Evolutionary conservation across 2,113 vertebrate species (phyloP), one percentile per base, ranked within the genome.

Genomic region (Microtus ochrogaster): DNA sequence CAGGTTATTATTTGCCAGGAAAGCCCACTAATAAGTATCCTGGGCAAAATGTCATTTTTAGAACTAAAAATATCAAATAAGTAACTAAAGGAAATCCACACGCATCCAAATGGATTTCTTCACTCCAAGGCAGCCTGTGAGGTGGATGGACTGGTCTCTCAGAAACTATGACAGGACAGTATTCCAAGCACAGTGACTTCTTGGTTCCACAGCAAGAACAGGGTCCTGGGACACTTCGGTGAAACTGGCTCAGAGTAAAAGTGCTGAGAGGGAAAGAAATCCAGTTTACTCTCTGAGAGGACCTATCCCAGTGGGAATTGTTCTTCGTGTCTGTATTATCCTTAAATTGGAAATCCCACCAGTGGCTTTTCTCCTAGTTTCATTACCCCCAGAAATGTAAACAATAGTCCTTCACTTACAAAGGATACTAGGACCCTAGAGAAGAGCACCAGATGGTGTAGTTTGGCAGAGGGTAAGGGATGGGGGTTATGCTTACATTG

Each of bases 31-130:
- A 93, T 66, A 84, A 91, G 68, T 63, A 82, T 85, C 30, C 63
- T 90, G 47, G 10, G 44, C 21, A 78, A 95, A 97, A 96, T 79
- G 61, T 94, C 66, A 44, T 96, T 95, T 96, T 94, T 30, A 81
- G 39, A 68, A 55, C 70, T 77, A 55, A 66, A 63, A 72, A 76
- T 58, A 36, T 81, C 26, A 96, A 78, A 44, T 90, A 72, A 82
- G 17, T 58, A 91, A 87, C 84, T 72, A 78, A 91, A n/a, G n/a
- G n/a, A 90, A 92, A 26, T 90, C 79, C 66, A 52, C 26, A 26
- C 21, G 41, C 22, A 61, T 78, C 85, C 77, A 91, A 83, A 52
- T 63, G 52, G 26, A 63, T 74, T 66, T 81, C 52, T 96, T 66
- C 21, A 77, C 19, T 93, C 44, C 41, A 47, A 33, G 58, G 28